Evolutionary conservation across 2,113 vertebrate genomes (phyloP), one percentile per base, ranked within the genome.

Genomic region (Melanerpes formicivorus): DNA sequence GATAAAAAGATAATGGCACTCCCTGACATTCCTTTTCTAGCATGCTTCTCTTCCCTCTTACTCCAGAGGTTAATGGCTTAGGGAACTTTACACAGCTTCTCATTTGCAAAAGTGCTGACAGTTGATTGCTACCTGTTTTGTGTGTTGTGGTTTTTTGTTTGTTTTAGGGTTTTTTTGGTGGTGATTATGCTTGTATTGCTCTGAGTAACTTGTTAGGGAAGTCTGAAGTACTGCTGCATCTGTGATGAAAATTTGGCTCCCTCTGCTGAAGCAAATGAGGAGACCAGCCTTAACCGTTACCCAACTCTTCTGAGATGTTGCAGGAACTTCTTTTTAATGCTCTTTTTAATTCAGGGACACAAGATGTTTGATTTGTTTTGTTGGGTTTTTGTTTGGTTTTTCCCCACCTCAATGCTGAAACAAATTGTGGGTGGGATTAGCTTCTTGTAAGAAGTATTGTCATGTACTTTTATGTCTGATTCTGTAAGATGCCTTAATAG

Each of bases 191-290:
- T 16, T 79, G 12, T 54, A 9, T 40, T 75, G 59, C 4, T 52
- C 3, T 21, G 22, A 54, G 10, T 54, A 44, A 26, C 13, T 21
- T 52, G 0, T 54, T 27, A 27, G 3, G 42, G 15, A 9, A 29
- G 3, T 6, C 6, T 17, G 1, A 76, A 70, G 15, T 67, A 29
- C n/a, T 91, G 58, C 26, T 81, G 44, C 69, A 72, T 93, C 62
- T 87, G 54, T 94, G 90, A 80, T 65, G 50, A 87, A 56, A 89
- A 78, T 58, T 72, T 84, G 34, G 44, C 60, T 95, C 70, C 66
- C 44, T 95, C 80, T 94, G n/a, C 93, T 89, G 48, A 94, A 69
- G 25, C 22, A n/a, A 50, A 11, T 80, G 21, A 93, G 72, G 89
- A 93, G 18, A 82, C 70, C 0, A 1, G 74, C 81, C 59, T 80